Conservation (phyloP, 2,797 vertebrate genomes). For the Mallotus villosus region DNA sequence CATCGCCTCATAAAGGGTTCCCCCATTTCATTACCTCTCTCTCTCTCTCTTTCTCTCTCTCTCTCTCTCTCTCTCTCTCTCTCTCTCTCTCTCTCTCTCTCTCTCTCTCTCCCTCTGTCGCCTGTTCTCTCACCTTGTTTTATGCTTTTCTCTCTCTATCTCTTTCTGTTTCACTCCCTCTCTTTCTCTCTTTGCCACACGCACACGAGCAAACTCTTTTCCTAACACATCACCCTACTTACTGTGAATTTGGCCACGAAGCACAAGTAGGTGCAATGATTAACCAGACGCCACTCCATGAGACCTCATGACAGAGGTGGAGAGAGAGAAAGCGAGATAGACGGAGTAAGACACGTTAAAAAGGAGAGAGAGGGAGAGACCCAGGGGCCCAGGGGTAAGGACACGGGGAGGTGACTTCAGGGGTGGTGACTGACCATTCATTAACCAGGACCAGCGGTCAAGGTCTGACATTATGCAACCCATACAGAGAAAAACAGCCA, state of each 20-base stretch:
- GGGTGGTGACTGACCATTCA: slow-evolving; percentile 6
- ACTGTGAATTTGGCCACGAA: slow-evolving; percentile 43
- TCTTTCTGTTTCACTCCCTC: slow-evolving; percentile 3
- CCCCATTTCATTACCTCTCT: neutral
- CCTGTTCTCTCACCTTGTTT: neutral
- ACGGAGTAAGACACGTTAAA: neutral
- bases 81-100: neutral
- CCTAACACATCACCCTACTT: slow-evolving; percentile 15
- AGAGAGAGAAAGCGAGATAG: slow-evolving; percentile 2
- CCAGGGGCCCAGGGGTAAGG: too few relatives aligned
- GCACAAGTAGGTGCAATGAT: slow-evolving; percentile 57
- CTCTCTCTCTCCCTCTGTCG: neutral
- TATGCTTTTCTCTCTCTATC: too few relatives aligned
- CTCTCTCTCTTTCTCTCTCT: neutral
- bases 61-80: neutral
- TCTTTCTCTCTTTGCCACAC: slow-evolving; percentile 9
- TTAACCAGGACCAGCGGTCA: slow-evolving; percentile 14
- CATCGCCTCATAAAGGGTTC: slow-evolving; percentile 35
- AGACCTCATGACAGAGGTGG: neutral
- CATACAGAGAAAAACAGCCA: neutral
- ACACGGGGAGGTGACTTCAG: too few relatives aligned
- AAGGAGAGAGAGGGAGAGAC: slow-evolving; percentile 2
- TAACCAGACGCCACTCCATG: slow-evolving; percentile 45
- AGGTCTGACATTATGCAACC: slow-evolving; percentile 3
- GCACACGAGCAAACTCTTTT: slow-evolving; percentile 8